These are phyloP conservation scores for Aphrocallistes beatrix DNA, from an alignment of 37 sponge, comb jelly and placozoan species.

Conservation along the genomic window DNA sequence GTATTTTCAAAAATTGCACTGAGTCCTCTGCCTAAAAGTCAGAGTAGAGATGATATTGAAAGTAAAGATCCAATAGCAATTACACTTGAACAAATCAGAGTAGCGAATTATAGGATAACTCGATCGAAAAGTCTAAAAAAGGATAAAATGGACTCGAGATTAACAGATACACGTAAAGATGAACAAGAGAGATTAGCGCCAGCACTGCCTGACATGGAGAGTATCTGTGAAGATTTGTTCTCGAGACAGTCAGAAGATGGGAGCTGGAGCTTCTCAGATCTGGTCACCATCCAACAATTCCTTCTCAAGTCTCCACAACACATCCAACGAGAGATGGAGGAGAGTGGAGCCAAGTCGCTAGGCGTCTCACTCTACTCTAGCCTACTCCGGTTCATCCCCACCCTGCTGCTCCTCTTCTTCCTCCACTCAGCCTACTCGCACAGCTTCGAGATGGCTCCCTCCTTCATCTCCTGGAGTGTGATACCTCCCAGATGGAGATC, in stretches of 20 bases:
- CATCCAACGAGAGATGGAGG: neutral
- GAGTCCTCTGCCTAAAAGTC: too few species aligned
- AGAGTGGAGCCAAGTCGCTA: constrained; percentile 14
- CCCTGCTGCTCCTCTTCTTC: neutral
- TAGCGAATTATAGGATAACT: too few species aligned
- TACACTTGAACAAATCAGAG: too few species aligned
- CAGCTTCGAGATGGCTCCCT: constrained; percentile 17
- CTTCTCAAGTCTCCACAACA: neutral
- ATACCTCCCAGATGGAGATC: constrained; percentile 11
- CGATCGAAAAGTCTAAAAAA: neutral
- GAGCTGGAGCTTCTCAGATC: neutral
- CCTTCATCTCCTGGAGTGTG: neutral
- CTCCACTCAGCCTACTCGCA: neutral
- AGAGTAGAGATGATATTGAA: too few species aligned
- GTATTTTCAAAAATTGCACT: too few species aligned
- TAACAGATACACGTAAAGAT: neutral
- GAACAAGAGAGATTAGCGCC: neutral
- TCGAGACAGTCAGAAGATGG: neutral
- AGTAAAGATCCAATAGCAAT: too few species aligned
- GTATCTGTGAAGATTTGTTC: neutral
- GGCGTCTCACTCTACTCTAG: neutral
- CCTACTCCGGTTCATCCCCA: neutral
- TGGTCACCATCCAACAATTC: neutral
- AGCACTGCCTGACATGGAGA: neutral
- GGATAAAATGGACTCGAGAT: neutral